Base-by-base conservation (phyloP, 2,797 vertebrate species). In the Cichlasoma orientale region DNA sequence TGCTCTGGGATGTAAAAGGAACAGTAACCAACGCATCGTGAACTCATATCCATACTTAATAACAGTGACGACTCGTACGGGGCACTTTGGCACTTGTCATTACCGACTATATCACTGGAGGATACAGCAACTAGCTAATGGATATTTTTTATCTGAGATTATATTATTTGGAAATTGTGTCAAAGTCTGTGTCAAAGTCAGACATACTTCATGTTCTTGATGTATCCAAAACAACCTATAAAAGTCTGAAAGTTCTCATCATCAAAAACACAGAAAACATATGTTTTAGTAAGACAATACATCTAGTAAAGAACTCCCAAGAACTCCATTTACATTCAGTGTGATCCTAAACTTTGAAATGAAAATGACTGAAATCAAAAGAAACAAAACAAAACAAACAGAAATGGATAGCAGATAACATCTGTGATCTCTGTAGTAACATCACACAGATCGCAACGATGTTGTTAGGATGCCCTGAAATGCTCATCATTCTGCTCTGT, bases 401-500 rank as follows among this genome's bases (percentile, higher is more conserved):
- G 72, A 79, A 78, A 85, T 81, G 77, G 74, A 78, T 29, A 90
- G 87, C 88, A 89, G 78, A 88, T 79, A 79, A 68, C 59, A 79
- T 79, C 63, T 70, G 78, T 83, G 79, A 82, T 82, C 72, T 83
- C 74, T 75, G 79, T 74, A 78, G 68, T 54, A 80, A 79, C 72
- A 81, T 79, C 56, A 82, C 68, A 87, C 72, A 91, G 79, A 86
- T 77, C 63, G 41, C 84, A 80, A 87, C 53, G 86, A 79, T 68
- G 80, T 61, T 29, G 25, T 85, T 68, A 80, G 55, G 86, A 90
- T 88, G 91, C 93, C 93, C 93, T 93, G 93, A 93, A 90, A 95
- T 90, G 90, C 83, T 91, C 61, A 82, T 92, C 93, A 90, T 88
- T 93, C 90, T 92, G 93, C 94, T 93, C 92, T 92, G 94, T 90